These are phyloP conservation scores for Ptilorrhoa leucosticta DNA, from an alignment of 2,113 vertebrate species.

Conservation along the genomic window DNA sequence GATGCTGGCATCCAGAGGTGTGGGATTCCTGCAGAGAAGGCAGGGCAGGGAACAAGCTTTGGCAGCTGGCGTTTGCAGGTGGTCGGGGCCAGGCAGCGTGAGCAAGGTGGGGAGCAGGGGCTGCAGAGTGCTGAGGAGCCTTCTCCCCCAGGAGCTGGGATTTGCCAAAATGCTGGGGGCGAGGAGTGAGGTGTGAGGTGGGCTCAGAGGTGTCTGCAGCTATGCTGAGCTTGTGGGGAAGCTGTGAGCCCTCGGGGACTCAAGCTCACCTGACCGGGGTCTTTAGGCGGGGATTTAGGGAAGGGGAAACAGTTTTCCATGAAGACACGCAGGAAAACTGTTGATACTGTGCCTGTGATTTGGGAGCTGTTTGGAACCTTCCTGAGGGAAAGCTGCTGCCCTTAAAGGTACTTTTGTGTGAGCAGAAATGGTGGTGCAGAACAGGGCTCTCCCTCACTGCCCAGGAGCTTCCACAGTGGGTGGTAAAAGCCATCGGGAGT, in stretches of 20 bases:
- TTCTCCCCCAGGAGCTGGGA: fast-evolving
- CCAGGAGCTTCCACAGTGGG: neutral
- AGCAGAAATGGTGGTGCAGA: neutral
- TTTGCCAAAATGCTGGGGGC: neutral
- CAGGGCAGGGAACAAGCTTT: neutral
- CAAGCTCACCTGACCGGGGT: fast-evolving
- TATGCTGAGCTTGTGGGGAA: neutral
- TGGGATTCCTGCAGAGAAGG: neutral
- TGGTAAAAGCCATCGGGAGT: slow-evolving; percentile 2
- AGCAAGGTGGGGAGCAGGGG: neutral
- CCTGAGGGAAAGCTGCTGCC: neutral
- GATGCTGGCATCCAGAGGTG: neutral
- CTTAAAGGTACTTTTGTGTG: neutral
- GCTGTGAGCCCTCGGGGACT: neutral
- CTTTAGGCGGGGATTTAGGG: neutral
- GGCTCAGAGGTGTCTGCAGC: neutral
- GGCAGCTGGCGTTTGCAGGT: neutral
- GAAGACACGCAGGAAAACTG: neutral
- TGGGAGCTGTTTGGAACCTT: neutral
- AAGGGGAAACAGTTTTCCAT: neutral
- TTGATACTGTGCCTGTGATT: neutral
- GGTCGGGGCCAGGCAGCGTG: fast-evolving
- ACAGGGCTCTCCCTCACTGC: neutral
- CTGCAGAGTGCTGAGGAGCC: fast-evolving
- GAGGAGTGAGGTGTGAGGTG: neutral